Evolutionary conservation across 2,888 invertebrate genomes (phyloP), one percentile per base, ranked within the genome.

Genomic region (Zygaena filipendulae): DNA sequence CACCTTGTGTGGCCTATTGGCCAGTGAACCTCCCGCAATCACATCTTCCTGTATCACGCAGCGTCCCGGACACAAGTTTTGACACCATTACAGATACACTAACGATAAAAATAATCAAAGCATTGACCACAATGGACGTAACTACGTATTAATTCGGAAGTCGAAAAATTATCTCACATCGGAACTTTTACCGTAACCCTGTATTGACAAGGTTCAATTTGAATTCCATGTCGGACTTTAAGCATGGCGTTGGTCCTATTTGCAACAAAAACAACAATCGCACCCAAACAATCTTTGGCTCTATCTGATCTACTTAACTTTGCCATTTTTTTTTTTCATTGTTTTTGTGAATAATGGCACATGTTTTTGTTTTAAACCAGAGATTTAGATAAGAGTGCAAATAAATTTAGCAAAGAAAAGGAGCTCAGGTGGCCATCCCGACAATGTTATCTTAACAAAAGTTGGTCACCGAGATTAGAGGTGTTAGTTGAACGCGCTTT

Each of bases 41-140:
- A 30, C 42, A 69, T 62, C 75, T 77, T 77, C 74, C 75, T 77
- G 72, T 71, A 47, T 59, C 79, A 72, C 61, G 70, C 69, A 53
- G 77, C 39, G 75, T 45, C 43, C 55, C 61, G 67, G 71, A 79
- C 77, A 79, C 59, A 57, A 46, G 62, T 71, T 75, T 75, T 79
- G 74, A 75, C 75, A 66, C 75, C 60, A 64, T 72, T 66, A 59
- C 34, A 64, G 75, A 75, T 75, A 66, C 45, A 39, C 41, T 26
- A 32, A 25, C 61, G 71, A 74, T 74, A 75, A 72, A 58, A 58
- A 66, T 70, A 74, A 74, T 75, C 74, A 71, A 47, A 41, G n/a
- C 47, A 51, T 63, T 70, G 72, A 72, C 75, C 74, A 66, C 64
- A 61, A 53, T 49, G 53, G 43, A 43, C n/a, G n/a, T 38, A 45